Evolutionary conservation across 2,797 vertebrate genomes (phyloP), one percentile per base, ranked within the genome.

Genomic region (Siniperca undulata): DNA sequence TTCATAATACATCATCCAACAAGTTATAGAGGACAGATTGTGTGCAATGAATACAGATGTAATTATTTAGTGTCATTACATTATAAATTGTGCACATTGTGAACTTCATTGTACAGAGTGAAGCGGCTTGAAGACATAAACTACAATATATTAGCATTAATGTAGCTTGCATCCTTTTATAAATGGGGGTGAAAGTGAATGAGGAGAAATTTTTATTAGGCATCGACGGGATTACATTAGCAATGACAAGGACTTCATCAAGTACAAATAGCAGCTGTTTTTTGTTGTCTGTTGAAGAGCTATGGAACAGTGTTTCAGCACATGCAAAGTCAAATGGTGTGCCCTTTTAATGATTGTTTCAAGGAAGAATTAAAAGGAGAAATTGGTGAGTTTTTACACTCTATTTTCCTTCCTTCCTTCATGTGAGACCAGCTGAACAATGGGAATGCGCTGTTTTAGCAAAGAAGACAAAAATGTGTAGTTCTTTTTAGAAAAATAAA

Each of bases 1-100:
- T 81, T 67, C 48, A 59, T 19, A 24, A 40, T 59, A 27, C 14
- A 24, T 56, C 74, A 44, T 38, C 58, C 24, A 20, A 38, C 30
- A 67, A 65, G 46, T 79, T 66, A 44, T 3, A 27, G 20, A 16
- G 42, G 14, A 59, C 19, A 70, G 11, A 71, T 46, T 66, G n/a
- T 40, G n/a, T 56, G 27, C 56, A 44, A 2, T 30, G 34, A 68
- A 75, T 71, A 36, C 64, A 38, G 44, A n/a, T 50, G 4, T 40
- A 6, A 53, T 46, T 38, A 14, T 72, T 70, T 66, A 27, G 27
- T 66, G 58, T 30, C 30, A 56, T 30, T 7, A 9, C 19, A 62
- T 34, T 30, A 17, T 3, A 59, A 17, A 3, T 34, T 34, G 20
- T 44, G 7, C 22, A 50, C 10, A 36, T 22, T 68, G 4, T 52